Percentiles rank a stretch among this genome's conserved stretches.
Evolutionary conservation across 1,140 invertebrate genomes (phyloP).

Genomic region (Cyclina sinensis): DNA sequence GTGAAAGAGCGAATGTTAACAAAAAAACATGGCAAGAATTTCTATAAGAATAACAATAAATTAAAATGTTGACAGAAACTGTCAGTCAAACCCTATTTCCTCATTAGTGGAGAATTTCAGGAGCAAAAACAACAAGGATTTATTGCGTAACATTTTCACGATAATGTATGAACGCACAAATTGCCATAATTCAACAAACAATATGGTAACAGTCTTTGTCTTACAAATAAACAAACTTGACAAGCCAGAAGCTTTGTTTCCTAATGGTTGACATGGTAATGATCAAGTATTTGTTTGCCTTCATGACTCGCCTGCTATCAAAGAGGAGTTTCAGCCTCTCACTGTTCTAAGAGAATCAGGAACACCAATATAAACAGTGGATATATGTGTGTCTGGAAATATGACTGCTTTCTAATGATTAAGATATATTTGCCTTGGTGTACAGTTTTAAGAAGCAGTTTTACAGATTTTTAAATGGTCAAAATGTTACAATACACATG

Average conservation of each 20-base stretch:
- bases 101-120: conserved; percentile 35
- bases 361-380: too few species aligned
- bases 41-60: conserved; percentile 32
- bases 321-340: background rate
- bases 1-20: background rate
- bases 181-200: conserved; percentile 36
- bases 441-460: too few species aligned
- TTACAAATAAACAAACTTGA: conserved; percentile 18
- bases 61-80: conserved; percentile 28
- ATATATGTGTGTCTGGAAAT: too few species aligned
- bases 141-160: conserved; percentile 5
- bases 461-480: too few species aligned
- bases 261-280: background rate
- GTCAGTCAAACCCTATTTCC: conserved; percentile 12
- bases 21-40: conserved; percentile 9
- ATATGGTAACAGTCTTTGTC: background rate
- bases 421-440: too few species aligned
- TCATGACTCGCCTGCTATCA: background rate
- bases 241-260: background rate
- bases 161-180: conserved; percentile 29
- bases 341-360: too few species aligned
- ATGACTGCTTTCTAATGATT: too few species aligned
- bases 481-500: too few species aligned
- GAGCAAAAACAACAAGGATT: conserved; percentile 19
- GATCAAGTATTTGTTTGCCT: background rate